Percentiles rank a stretch among this genome's conserved stretches.
Conservation (phyloP, 2,888 invertebrate species). For the Operophtera brumata region DNA sequence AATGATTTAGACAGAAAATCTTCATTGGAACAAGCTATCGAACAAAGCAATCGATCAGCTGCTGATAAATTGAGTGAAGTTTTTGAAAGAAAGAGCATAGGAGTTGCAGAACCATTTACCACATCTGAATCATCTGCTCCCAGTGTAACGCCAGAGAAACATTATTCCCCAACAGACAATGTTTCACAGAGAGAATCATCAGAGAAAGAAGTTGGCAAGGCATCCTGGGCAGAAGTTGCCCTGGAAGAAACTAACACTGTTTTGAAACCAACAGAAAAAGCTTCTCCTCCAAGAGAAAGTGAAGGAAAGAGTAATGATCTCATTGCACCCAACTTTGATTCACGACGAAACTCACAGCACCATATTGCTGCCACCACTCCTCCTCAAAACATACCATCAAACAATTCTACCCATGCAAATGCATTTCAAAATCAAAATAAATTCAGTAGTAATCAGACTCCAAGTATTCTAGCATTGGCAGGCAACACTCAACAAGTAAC, state of each 20-base stretch:
- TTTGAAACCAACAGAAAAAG: slow-evolving; percentile 48
- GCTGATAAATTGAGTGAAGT: slow-evolving; percentile 75
- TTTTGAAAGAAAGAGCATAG: slow-evolving; percentile 74
- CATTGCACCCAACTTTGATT: slow-evolving; percentile 31
- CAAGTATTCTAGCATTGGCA: slow-evolving; percentile 42
- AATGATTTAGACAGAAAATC: slow-evolving; percentile 73
- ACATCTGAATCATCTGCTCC: slow-evolving; percentile 56
- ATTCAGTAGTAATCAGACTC: slow-evolving; percentile 38
- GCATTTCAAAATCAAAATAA: slow-evolving; percentile 47
- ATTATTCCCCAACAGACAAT: slow-evolving; percentile 64
- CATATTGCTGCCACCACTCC: slow-evolving; percentile 22
- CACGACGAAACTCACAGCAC: slow-evolving; percentile 34
- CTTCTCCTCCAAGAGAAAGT: slow-evolving; percentile 41
- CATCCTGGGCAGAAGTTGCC: slow-evolving; percentile 75
- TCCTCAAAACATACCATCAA: slow-evolving; percentile 28
- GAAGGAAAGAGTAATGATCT: slow-evolving; percentile 32
- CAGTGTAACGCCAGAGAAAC: slow-evolving; percentile 73
- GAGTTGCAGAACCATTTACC: slow-evolving; percentile 60
- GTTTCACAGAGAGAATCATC: slow-evolving; percentile 68
- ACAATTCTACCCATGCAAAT: slow-evolving; percentile 33
- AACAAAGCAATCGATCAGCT: slow-evolving; percentile 66
- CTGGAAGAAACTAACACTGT: slow-evolving; percentile 60
- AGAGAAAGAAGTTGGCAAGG: slow-evolving; percentile 68
- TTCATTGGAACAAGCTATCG: slow-evolving; percentile 55
- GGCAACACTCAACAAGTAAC: slow-evolving; percentile 45